Evolutionary conservation across 2,797 vertebrate species (phyloP).

Genomic region (Microctenopoma steveboyesi): DNA sequence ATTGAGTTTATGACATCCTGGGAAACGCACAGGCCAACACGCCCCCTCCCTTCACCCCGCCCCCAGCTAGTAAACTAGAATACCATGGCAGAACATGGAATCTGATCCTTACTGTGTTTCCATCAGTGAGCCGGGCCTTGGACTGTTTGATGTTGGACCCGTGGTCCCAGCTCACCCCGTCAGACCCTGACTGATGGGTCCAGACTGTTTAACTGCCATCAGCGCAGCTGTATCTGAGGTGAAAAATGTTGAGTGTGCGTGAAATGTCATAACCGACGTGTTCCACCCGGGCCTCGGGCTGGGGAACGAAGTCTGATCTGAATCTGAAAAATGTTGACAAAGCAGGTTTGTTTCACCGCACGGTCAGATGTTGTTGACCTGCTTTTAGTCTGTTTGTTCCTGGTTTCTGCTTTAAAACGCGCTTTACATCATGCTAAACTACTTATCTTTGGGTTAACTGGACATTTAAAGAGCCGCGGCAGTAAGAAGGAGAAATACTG

Average conservation of each 20-base stretch:
- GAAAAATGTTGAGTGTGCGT: constrained; percentile 5
- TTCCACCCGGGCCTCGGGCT: neutral
- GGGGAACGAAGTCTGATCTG: neutral
- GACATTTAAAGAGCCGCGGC: no score
- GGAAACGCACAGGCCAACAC: constrained; percentile 15
- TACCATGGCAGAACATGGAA: constrained; percentile 38
- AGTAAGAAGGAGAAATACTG: no score
- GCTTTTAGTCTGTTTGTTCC: no score
- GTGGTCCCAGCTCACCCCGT: constrained; percentile 26
- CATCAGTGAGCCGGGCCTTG: neutral
- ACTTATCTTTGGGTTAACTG: no score
- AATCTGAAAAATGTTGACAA: neutral
- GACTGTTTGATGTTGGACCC: constrained; percentile 48
- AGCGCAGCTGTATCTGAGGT: constrained; percentile 13
- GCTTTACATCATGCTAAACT: no score
- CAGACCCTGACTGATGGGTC: constrained; percentile 40
- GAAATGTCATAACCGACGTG: constrained; percentile 4
- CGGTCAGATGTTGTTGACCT: no score
- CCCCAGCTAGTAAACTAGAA: constrained; percentile 23
- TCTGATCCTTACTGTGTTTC: constrained; percentile 48
- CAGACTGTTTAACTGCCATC: constrained; percentile 25
- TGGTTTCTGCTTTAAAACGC: no score
- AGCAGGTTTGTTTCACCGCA: no score
- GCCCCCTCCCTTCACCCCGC: neutral
- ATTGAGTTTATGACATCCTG: neutral